A percentile compares a stretch with the other conserved stretches of the same genome.
Evolutionary conservation across 2,888 invertebrate genomes (phyloP).

Genomic region (Chalcosyrphus nemorum): DNA sequence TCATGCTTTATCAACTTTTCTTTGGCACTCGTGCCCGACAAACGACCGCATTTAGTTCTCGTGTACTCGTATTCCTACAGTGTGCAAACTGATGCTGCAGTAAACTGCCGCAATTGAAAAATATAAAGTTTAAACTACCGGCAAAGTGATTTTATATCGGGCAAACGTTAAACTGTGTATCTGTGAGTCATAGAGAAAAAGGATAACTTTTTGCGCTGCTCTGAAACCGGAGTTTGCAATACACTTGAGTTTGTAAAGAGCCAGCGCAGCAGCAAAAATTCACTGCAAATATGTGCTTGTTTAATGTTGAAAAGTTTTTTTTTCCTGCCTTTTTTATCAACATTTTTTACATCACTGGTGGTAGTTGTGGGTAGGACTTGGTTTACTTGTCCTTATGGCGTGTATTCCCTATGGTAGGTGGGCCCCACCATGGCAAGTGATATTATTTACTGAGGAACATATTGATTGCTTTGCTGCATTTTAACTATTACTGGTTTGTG

Average conservation of each 20-base stretch:
- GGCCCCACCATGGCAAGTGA: neutral
- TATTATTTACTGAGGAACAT: neutral
- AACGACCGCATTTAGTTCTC: constrained; percentile 39
- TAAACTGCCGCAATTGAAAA: constrained; percentile 49
- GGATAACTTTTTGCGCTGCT: neutral
- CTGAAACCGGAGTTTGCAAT: constrained; percentile 36
- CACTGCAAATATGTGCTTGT: constrained; percentile 44
- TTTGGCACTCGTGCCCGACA: constrained; percentile 41
- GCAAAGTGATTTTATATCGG: constrained; percentile 56
- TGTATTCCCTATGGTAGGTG: neutral
- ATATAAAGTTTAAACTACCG: constrained; percentile 56
- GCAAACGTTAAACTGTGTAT: constrained; percentile 44
- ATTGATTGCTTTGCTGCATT: constrained; percentile 19
- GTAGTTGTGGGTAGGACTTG: neutral
- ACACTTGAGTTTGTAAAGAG: constrained; percentile 28
- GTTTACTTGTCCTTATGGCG: neutral
- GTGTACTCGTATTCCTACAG: neutral
- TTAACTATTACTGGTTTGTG: neutral
- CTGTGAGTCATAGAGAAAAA: constrained; percentile 20
- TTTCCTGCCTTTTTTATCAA: neutral
- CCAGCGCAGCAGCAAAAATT: constrained; percentile 25
- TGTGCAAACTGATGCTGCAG: neutral
- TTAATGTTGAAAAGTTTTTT: constrained; percentile 26
- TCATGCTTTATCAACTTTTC: constrained; percentile 38
- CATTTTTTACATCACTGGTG: neutral